A percentile compares a stretch with the other conserved stretches of the same genome.
phyloP scores from a whole-genome alignment of 2,113 vertebrate species.

The Clinocottus analis region DNA sequence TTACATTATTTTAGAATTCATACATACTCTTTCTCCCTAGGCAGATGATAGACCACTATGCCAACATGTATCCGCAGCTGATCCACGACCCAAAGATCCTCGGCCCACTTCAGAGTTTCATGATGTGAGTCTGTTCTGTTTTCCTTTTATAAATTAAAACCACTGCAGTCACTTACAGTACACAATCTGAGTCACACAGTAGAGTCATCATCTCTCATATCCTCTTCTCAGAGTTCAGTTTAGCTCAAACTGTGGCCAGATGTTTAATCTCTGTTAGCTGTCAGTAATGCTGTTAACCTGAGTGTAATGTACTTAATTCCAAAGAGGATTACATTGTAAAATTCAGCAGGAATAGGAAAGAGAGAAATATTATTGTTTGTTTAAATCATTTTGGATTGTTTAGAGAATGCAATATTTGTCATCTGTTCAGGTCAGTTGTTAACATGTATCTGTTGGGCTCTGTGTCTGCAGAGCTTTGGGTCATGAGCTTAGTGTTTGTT shows the following conservation, averaged over 20 bases:
- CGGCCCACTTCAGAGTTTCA: constrained; percentile 83
- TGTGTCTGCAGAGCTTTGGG: background rate
- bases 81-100: constrained; percentile 79
- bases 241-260: background rate
- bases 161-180: background rate
- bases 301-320: background rate
- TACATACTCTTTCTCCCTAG: constrained; percentile 67
- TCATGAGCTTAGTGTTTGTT: background rate
- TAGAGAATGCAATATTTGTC: background rate
- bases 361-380: background rate
- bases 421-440: background rate
- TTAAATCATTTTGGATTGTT: background rate
- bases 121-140: constrained; percentile 80
- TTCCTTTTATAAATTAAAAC: background rate
- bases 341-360: background rate
- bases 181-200: background rate
- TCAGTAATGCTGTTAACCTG: background rate
- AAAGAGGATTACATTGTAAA: background rate
- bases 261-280: background rate
- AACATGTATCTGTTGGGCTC: background rate
- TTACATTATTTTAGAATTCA: background rate
- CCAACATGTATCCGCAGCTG: constrained; percentile 91
- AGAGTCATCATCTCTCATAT: constrained; percentile 41
- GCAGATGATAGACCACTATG: constrained; percentile 89
- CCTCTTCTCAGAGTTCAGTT: constrained; percentile 29